phyloP scores from a whole-genome alignment of 2,888 invertebrate genomes.

The Amphimallon solstitiale region DNA sequence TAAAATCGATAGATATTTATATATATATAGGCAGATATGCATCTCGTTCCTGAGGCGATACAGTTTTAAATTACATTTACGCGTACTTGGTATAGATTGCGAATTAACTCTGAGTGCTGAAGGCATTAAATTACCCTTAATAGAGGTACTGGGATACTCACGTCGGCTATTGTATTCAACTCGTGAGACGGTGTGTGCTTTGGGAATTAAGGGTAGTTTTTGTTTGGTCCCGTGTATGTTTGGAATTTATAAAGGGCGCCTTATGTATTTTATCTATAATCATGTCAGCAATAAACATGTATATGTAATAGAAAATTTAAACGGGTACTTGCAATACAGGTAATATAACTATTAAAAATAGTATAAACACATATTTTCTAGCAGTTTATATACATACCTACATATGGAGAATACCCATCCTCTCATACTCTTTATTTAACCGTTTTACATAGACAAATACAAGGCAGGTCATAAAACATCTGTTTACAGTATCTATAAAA shows the following conservation, averaged over 20 bases:
- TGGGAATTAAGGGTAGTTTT: slow-evolving; percentile 11
- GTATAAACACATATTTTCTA: too few relatives aligned
- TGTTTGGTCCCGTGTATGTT: background rate
- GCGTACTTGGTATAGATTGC: background rate
- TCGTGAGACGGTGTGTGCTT: background rate
- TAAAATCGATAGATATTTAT: background rate
- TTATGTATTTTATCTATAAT: too few relatives aligned
- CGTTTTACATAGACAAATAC: too few relatives aligned
- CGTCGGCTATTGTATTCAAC: background rate
- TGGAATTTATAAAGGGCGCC: background rate
- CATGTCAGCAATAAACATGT: too few relatives aligned
- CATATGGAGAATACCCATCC: too few relatives aligned
- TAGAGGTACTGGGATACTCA: background rate
- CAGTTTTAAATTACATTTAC: slow-evolving; percentile 6
- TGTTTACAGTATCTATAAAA: too few relatives aligned
- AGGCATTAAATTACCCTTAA: slow-evolving; percentile 4
- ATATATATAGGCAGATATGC: background rate
- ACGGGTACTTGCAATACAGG: too few relatives aligned
- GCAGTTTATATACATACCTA: too few relatives aligned
- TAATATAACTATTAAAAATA: too few relatives aligned
- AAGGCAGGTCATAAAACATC: too few relatives aligned
- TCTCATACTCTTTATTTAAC: too few relatives aligned
- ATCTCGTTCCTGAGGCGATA: background rate
- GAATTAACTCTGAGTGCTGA: slow-evolving; percentile 1
- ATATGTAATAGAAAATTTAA: too few relatives aligned